phyloP scores from a whole-genome alignment of 2,888 invertebrate species.

The Melolontha melolontha region DNA sequence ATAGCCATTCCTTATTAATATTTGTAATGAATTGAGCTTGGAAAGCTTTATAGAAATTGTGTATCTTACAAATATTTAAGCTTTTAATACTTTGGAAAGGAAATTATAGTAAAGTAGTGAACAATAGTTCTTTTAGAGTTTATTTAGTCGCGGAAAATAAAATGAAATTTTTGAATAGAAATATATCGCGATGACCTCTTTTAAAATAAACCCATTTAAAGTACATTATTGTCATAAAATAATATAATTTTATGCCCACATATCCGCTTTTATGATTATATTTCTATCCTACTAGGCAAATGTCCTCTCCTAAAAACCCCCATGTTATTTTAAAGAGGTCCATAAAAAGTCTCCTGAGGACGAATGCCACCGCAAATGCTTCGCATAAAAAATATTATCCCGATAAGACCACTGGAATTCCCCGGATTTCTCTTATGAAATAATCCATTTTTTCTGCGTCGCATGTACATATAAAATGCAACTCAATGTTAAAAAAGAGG shows the following conservation, averaged over 20 bases:
- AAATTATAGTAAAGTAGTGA: too few species aligned
- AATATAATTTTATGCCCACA: conserved; percentile 23
- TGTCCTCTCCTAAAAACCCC: conserved; percentile 8
- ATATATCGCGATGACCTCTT: too few species aligned
- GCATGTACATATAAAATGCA: not conserved
- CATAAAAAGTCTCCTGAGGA: conserved; percentile 18
- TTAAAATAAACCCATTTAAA: too few species aligned
- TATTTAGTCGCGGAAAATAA: too few species aligned
- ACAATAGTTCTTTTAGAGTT: too few species aligned
- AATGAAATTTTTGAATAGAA: too few species aligned
- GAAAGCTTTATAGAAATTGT: too few species aligned
- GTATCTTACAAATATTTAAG: too few species aligned
- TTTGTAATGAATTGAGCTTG: too few species aligned
- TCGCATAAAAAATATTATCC: conserved; percentile 17
- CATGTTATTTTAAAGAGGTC: conserved; percentile 16
- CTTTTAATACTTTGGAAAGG: too few species aligned
- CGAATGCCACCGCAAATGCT: not conserved
- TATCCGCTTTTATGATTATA: conserved; percentile 11
- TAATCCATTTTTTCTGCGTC: conserved; percentile 13
- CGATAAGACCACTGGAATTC: conserved; percentile 9
- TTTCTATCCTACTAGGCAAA: not conserved
- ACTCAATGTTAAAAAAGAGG: not conserved
- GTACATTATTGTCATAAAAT: conserved; percentile 19
- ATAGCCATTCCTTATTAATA: too few species aligned
- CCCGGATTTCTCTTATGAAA: conserved; percentile 17